Percentiles rank a stretch among this genome's conserved stretches.
Conservation (phyloP, 2,888 invertebrate species). For the Mechanitis mazaeus region DNA sequence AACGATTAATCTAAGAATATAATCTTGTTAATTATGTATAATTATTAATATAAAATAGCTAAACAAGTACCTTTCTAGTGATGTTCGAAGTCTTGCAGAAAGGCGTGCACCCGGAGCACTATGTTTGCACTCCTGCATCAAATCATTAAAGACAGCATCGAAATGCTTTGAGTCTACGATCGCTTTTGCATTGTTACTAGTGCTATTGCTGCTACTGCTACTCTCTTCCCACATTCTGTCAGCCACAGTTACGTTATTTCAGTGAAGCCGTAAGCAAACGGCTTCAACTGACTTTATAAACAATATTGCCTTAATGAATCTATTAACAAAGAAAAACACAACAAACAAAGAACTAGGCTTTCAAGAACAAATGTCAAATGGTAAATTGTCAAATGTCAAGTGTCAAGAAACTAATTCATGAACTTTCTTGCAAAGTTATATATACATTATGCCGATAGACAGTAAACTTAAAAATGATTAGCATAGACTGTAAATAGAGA, state of each 20-base stretch:
- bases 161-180: constrained; percentile 34
- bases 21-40: no score
- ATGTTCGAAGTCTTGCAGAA: constrained; percentile 53
- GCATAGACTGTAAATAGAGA: no score
- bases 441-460: no score
- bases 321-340: not conserved
- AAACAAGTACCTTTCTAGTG: constrained; percentile 53
- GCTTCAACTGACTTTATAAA: not conserved
- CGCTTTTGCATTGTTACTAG: constrained; percentile 13
- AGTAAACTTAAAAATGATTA: no score
- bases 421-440: no score
- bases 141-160: constrained; percentile 72
- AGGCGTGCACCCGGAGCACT: constrained; percentile 83
- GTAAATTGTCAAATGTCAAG: not conserved
- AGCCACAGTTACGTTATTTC: not conserved
- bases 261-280: not conserved
- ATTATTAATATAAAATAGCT: no score
- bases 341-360: constrained; percentile 4
- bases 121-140: constrained; percentile 81
- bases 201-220: constrained; percentile 10
- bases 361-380: constrained; percentile 2
- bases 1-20: no score
- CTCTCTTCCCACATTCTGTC: constrained; percentile 23
- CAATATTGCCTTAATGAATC: not conserved
- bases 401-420: not conserved